A percentile compares a stretch with the other conserved stretches of the same genome.
These are phyloP conservation scores for Acrocephalus kingi DNA, from an alignment of 2,113 vertebrate genomes.

Conservation along the genomic window DNA sequence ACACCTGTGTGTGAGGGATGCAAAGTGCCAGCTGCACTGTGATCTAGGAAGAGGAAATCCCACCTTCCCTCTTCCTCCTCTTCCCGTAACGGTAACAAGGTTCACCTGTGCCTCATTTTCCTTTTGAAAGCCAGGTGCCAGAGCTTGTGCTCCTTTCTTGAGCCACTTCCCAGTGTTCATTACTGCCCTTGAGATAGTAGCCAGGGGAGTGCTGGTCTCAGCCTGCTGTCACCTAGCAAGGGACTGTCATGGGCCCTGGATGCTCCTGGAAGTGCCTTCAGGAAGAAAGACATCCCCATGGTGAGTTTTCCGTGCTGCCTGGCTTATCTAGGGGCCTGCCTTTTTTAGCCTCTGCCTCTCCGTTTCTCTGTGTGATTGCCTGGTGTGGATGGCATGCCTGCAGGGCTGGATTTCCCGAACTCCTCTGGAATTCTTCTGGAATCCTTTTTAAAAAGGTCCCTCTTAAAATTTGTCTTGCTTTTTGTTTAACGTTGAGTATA, in stretches of 20 bases:
- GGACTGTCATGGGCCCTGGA: fast-evolving
- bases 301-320: not conserved
- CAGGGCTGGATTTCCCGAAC: not conserved
- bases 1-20: not conserved
- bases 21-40: not conserved
- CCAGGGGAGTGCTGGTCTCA: fast-evolving
- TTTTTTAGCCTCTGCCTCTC: not conserved
- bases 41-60: not conserved
- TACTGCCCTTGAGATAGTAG: fast-evolving
- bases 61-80: fast-evolving
- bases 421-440: not conserved
- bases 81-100: fast-evolving
- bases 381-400: not conserved
- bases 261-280: fast-evolving
- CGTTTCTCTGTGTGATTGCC: not conserved
- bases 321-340: not conserved
- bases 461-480: not conserved
- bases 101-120: not conserved
- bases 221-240: fast-evolving
- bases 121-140: not conserved
- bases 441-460: fast-evolving
- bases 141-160: fast-evolving
- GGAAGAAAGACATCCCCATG: not conserved
- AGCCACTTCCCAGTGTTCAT: fast-evolving
- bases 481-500: not conserved